Base-by-base conservation (phyloP, 1,140 invertebrate genomes). In the Nasonia giraulti region DNA sequence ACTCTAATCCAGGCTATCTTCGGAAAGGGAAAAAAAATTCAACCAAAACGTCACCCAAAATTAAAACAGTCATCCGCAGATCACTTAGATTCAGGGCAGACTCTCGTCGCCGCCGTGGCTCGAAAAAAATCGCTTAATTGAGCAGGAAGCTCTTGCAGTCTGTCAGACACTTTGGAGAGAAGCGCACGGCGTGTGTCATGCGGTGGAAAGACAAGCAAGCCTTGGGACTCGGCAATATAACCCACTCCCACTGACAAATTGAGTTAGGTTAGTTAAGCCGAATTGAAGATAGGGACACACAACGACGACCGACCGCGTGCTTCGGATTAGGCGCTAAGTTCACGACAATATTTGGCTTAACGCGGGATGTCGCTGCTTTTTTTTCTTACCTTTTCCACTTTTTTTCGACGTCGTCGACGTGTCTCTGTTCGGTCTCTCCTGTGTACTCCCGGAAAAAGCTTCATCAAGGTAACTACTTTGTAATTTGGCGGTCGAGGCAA, bases 211-310 rank as follows among this genome's bases (percentile, higher is more conserved):
- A 90, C 89, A 87, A 89, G 87, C 89, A 88, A 90, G 86, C 90
- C 17, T n/a, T 37, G 85, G 87, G 88, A 91, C 90, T 91, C 89
- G 87, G 71, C 87, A 89, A 91, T 92, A 91, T 90, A 89, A 89
- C 88, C 89, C 74, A 31, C 86, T 91, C 86, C 12, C 69, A 27
- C 37, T 87, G 74, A 88, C 86, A 89, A 91, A 91, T 91, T 87
- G 87, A 91, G 87, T 92, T 91, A 89, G 85, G 87, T 89, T 91
- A 91, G 90, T 92, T 91, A 90, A 85, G 69, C 76, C 86, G 87
- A 90, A 91, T 89, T 90, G 87, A 89, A 86, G 84, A 81, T 87
- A 84, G 37, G 31, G 31, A 68, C n/a, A 66, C 23, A 14, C 68
- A 37, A 75, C 40, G 37, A 40, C 20, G n/a, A 76, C 14, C 37